These are phyloP conservation scores for Therioaphis trifolii DNA, from an alignment of 2,888 invertebrate species.

Conservation along the genomic window DNA sequence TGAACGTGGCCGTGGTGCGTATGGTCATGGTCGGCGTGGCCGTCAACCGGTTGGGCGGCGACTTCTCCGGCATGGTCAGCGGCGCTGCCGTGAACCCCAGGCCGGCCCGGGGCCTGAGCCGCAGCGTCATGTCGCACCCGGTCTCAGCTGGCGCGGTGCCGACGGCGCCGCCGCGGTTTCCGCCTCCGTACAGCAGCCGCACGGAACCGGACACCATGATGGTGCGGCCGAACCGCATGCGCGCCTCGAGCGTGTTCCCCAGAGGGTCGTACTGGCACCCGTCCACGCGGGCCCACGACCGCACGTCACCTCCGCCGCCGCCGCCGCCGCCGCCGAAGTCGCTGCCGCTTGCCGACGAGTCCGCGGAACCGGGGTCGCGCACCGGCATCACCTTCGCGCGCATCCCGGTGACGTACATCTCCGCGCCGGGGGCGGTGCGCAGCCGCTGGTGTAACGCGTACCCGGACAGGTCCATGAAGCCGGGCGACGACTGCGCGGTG, in stretches of 20 bases:
- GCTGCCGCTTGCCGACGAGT: constrained; percentile 70
- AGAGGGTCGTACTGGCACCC: constrained; percentile 78
- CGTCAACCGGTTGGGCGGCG: constrained; percentile 77
- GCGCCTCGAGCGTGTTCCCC: constrained; percentile 47
- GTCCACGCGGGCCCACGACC: constrained; percentile 72
- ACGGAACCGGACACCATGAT: constrained; percentile 78
- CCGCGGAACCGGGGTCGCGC: constrained; percentile 33
- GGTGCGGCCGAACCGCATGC: constrained; percentile 46
- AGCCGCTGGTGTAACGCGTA: constrained; percentile 76
- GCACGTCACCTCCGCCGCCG: constrained; percentile 81
- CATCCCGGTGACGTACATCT: constrained; percentile 80
- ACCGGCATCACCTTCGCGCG: constrained; percentile 75
- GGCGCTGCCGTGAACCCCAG: constrained; percentile 75
- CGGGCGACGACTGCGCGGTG: constrained; percentile 39
- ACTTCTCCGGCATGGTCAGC: constrained; percentile 68
- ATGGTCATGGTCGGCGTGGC: constrained; percentile 67
- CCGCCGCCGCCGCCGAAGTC: constrained; percentile 79
- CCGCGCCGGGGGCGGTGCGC: constrained; percentile 73
- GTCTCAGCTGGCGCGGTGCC: constrained; percentile 19
- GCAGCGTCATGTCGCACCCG: constrained; percentile 80
- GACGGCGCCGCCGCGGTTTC: background rate
- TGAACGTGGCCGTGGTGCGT: constrained; percentile 74
- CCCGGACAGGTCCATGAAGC: constrained; percentile 68
- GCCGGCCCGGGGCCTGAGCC: constrained; percentile 75
- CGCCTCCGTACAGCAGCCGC: constrained; percentile 66